Evolutionary conservation across 2,113 vertebrate genomes (phyloP), one percentile per base, ranked within the genome.

Genomic region (Paramormyrops kingsleyae): DNA sequence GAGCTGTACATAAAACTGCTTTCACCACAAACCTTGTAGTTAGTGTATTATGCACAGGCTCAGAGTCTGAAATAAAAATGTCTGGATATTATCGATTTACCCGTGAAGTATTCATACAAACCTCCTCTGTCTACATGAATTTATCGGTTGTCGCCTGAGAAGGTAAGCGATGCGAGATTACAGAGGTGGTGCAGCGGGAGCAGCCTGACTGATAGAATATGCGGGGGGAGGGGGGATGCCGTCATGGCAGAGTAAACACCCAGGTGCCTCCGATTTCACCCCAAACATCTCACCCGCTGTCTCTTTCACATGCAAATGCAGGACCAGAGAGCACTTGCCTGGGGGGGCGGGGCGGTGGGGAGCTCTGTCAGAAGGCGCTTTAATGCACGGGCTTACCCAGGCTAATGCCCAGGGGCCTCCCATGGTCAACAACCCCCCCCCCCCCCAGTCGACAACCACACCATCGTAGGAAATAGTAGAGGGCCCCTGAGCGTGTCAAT

Each of bases 261-360:
- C 89, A 91, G 89, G 88, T 85, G 91, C 87, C 88, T 85, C 90
- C 90, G 91, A 90, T 93, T 93, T 92, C 92, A 93, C 92, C 93
- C 93, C 92, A 94, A 93, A 92, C 92, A 91, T 94, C 94, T 92
- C 88, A 93, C 90, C 92, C 92, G 89, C 93, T 95, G 91, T 87
- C 93, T 93, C 92, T 96, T 95, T 96, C 95, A 95, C 94, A 95
- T 95, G 94, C 90, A 93, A 94, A 96, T 94, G 93, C 92, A 77
- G 92, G 94, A 95, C 92, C 91, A 85, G 92, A 94, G 93, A 92
- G 93, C 93, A n/a, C 70, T 49, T 94, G 95, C 95, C 94, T 94
- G 93, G 93, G 94, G 92, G 56, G 21, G 0, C 2, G 7, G 56
- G 56, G 21, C 0, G 7, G 56, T 56, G 52, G 52, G 19, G 6